phyloP scores from a whole-genome alignment of 2,797 vertebrate species.

The Tauraco hartlaubi region DNA sequence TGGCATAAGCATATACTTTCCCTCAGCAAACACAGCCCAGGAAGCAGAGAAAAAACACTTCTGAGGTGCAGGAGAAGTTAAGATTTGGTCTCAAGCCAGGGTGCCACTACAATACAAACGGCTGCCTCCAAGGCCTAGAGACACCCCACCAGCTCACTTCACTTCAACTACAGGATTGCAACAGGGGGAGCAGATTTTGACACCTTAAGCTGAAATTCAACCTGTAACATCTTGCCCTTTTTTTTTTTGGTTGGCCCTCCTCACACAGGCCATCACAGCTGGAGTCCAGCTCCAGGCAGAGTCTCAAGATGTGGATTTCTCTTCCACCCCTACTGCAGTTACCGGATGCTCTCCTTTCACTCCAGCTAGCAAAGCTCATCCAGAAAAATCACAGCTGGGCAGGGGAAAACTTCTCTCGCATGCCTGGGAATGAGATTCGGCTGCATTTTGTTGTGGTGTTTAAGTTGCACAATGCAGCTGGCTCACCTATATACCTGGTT shows the following conservation, averaged over 20 bases:
- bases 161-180: background rate
- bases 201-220: background rate
- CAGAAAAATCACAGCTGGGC: background rate
- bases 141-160: background rate
- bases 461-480: background rate
- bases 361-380: background rate
- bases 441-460: background rate
- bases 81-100: background rate
- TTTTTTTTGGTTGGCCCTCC: background rate
- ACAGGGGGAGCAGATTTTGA: background rate
- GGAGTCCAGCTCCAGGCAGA: background rate
- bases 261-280: background rate
- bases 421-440: background rate
- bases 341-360: background rate
- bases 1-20: background rate
- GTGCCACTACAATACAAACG: background rate
- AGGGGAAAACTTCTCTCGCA: background rate
- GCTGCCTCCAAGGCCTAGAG: background rate
- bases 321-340: background rate
- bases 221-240: background rate
- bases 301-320: background rate
- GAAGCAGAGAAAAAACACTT: background rate
- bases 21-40: background rate
- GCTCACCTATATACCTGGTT: background rate
- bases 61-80: background rate